These are phyloP conservation scores for Eupithecia abbreviata DNA, from an alignment of 2,888 invertebrate genomes.

Conservation along the genomic window DNA sequence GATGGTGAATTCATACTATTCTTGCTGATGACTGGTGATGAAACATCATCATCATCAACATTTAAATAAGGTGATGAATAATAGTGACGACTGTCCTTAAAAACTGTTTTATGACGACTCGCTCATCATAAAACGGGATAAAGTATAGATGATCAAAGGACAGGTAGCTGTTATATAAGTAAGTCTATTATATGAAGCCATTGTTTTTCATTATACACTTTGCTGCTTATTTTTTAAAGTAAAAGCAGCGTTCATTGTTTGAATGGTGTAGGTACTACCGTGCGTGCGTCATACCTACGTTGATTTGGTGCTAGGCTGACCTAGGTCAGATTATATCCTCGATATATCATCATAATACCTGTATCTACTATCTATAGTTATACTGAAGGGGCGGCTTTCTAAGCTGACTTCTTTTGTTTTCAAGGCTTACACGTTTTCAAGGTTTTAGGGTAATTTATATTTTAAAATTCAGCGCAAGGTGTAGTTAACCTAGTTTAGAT, in stretches of 20 bases:
- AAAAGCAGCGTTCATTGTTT: not conserved
- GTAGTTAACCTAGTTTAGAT: not conserved
- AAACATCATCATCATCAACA: too few species aligned
- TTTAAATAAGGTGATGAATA: not conserved
- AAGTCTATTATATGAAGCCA: too few species aligned
- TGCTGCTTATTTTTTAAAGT: not conserved
- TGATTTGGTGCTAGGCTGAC: not conserved
- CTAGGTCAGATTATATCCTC: slow-evolving; percentile 14
- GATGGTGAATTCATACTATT: not conserved
- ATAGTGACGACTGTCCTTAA: not conserved
- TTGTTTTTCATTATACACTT: not conserved
- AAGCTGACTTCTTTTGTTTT: slow-evolving; percentile 1
- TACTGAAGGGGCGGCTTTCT: not conserved
- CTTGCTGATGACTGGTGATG: not conserved
- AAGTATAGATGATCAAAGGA: too few species aligned
- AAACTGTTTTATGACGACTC: not conserved
- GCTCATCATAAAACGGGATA: not conserved
- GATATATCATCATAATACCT: not conserved
- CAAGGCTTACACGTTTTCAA: not conserved
- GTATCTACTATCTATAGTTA: not conserved
- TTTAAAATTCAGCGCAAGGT: slow-evolving; percentile 5
- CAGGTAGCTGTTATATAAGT: too few species aligned
- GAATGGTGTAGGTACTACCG: not conserved
- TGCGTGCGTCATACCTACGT: not conserved
- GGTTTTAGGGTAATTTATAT: not conserved